Base-by-base conservation (phyloP, 2,888 invertebrate species). In the Caenorhabditis imperialis region DNA sequence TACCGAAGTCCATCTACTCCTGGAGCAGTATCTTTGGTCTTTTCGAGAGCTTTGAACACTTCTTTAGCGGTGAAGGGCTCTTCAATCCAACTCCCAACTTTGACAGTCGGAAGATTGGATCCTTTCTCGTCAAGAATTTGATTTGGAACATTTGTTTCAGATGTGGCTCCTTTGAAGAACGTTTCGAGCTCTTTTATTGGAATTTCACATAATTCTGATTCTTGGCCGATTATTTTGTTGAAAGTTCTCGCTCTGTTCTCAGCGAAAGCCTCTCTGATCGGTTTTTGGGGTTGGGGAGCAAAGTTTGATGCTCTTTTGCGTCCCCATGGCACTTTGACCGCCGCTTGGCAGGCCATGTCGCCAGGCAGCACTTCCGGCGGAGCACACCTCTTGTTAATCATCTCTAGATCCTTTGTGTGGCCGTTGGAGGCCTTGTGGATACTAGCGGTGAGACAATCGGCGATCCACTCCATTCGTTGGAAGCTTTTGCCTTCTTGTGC, bases 121-220 rank as follows among this genome's bases (percentile, higher is more conserved):
- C 40, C 6, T 20, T 22, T 27, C 18, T 61, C 50, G 7, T 38
- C 23, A 2, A 61, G 48, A 3, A 23, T 23, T 30, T 61, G 42
- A 16, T 33, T 23, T 10, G 61, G 48, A 1, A 61, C 51, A 44
- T 50, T 54, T 1, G 63, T 53, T 6, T 45, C 20, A 2, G 38
- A 20, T 2, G 54, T 55, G 14, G 63, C 48, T 4, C 16, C 12
- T 1, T 12, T 27, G 40, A 63, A 63, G 45, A 18, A 16, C 12
- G 16, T 20, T 45, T 57, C 57, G n/a, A 63, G 10, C 14, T 37
- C 38, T 12, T 22, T n/a, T n/a, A n/a, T n/a, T n/a, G n/a, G n/a
- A n/a, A n/a, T n/a, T n/a, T n/a, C n/a, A n/a, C n/a, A n/a, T n/a
- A n/a, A n/a, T n/a, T n/a, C n/a, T n/a, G n/a, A n/a, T n/a, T n/a